Evolutionary conservation across 2,113 vertebrate genomes (phyloP), one percentile per base, ranked within the genome.

Genomic region (Microcebus murinus): DNA sequence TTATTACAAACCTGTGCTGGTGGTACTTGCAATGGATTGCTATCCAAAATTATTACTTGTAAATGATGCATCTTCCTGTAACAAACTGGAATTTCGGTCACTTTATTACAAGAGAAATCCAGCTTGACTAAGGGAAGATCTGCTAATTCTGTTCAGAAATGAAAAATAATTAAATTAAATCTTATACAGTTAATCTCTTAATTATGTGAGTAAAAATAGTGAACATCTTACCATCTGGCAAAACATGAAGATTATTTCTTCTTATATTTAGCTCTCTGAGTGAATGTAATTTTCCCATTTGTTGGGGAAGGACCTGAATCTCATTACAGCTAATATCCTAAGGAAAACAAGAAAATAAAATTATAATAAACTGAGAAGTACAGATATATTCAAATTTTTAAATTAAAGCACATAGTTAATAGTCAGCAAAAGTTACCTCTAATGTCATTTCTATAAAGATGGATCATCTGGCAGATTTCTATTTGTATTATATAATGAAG

Each of bases 81-180:
- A 97, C 99, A 99, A 97, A 99, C 95, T 76, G 99, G 99, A 97
- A 99, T 99, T 98, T 99, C 99, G 42, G 99, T 99, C 97, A 99
- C 99, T 98, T 99, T 99, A 99, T 99, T 99, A 99, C 99, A 99
- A 90, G 99, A 99, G 98, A 99, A 99, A 98, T 99, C 99, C 96
- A 99, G 98, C 96, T 99, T 99, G 97, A 99, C 99, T 98, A 99
- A 99, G 9, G 99, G 99, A 97, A 99, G 98, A 96, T 99, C 99
- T 77, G 99, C 99, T 98, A 99, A 94, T 98, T 99, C 99, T 99
- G 98, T 94, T 96, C 77, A 96, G 23, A 73, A 74, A 87, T 23
- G 79, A 97, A 97, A 91, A 90, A 96, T 88, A 88, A 95, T 50
- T 87, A 94, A 91, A 50, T 98, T 92, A 94, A 93, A 94, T 59